phyloP scores from a whole-genome alignment of 2,797 vertebrate species.

The Thalassophryne amazonica region DNA sequence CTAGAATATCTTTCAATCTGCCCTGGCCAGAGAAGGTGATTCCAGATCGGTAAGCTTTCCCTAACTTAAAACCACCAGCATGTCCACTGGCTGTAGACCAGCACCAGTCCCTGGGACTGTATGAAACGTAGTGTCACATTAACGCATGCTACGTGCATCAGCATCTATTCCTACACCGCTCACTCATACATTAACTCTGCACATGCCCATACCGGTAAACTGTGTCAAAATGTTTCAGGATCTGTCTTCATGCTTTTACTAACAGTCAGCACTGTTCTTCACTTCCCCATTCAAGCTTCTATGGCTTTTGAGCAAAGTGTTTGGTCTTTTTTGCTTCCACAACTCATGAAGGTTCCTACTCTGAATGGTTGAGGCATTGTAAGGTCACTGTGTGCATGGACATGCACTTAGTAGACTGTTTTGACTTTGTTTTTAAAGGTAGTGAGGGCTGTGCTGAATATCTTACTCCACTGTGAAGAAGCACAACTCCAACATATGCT shows the following conservation, averaged over 20 bases:
- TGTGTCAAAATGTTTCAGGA: not conserved
- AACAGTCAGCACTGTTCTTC: constrained; percentile 44
- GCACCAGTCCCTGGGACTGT: constrained; percentile 20
- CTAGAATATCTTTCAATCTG: constrained; percentile 99
- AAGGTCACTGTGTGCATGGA: constrained; percentile 42
- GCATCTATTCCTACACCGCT: constrained; percentile 26
- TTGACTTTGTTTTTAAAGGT: constrained; percentile 42
- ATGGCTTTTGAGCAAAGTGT: constrained; percentile 14
- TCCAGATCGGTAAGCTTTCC: constrained; percentile 92
- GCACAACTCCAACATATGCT: not conserved
- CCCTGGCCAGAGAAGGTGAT: constrained; percentile 97
- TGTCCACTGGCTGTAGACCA: constrained; percentile 63
- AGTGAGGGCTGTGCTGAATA: constrained; percentile 40
- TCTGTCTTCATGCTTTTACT: constrained; percentile 61
- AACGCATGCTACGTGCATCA: constrained; percentile 61
- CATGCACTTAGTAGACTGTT: constrained; percentile 30
- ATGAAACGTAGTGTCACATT: constrained; percentile 28
- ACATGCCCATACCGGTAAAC: constrained; percentile 7
- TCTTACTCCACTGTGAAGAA: not conserved
- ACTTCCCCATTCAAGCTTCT: constrained; percentile 11
- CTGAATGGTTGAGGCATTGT: constrained; percentile 7
- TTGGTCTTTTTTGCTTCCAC: constrained; percentile 17
- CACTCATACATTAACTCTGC: constrained; percentile 24
- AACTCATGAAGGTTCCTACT: constrained; percentile 1
- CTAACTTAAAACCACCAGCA: constrained; percentile 70